Evolutionary conservation across 1,140 invertebrate genomes (phyloP).

Genomic region (Meloidogyne hapla): DNA sequence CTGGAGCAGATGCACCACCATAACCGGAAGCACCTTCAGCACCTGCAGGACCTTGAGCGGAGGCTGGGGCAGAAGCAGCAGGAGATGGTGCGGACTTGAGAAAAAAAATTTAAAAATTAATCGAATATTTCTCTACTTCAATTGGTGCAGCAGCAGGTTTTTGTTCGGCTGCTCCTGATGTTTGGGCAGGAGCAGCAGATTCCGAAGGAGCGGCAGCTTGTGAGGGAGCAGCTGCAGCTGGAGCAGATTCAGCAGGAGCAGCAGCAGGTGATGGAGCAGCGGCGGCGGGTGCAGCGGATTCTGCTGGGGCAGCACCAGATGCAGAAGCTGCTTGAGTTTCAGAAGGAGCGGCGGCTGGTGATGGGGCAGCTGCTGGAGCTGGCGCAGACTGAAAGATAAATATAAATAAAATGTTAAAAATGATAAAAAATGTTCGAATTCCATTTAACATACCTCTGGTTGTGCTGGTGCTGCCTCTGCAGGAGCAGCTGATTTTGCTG

Average conservation of each 20-base stretch:
- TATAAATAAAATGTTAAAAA: too few relatives aligned
- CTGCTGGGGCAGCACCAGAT: background rate
- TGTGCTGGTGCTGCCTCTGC: slow-evolving; percentile 1
- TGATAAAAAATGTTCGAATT: too few relatives aligned
- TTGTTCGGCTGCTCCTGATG: background rate
- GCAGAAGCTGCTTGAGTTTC: slow-evolving; percentile 26
- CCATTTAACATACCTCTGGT: background rate
- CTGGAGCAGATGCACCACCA: background rate
- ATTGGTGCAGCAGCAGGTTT: background rate
- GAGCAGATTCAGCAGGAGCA: background rate
- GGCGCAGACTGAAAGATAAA: slow-evolving; percentile 6
- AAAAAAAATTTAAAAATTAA: too few relatives aligned
- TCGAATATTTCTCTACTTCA: background rate
- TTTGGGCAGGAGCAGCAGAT: background rate
- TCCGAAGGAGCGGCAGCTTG: background rate
- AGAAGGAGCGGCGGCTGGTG: slow-evolving; percentile 31
- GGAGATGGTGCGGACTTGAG: background rate
- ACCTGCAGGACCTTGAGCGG: background rate
- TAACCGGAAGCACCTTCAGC: background rate
- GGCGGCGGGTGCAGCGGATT: slow-evolving; percentile 2
- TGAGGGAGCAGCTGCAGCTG: background rate
- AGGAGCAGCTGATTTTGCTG: slow-evolving; percentile 8
- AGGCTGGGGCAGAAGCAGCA: background rate
- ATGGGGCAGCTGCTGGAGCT: slow-evolving; percentile 29
- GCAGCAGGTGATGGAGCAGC: slow-evolving; percentile 11